Conservation (phyloP, 2,113 vertebrate genomes). For the Rhabdomys dilectus region DNA sequence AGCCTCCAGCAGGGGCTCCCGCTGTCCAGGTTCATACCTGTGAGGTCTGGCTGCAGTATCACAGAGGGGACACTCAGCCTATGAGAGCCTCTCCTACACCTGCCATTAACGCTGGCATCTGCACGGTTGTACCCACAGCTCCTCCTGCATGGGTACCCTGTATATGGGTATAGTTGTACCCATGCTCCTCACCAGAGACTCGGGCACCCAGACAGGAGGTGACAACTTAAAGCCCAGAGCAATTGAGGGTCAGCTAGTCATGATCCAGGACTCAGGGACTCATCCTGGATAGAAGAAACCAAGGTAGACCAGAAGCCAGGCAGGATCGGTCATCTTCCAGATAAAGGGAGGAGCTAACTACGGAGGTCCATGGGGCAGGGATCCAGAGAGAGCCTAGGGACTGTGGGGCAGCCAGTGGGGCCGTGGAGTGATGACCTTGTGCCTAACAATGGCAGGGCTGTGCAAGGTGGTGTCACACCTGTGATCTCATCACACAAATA, state of each 20-base stretch:
- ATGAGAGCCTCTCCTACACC: background rate
- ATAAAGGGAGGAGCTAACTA: background rate
- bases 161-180: rapidly evolving
- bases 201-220: background rate
- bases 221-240: no score
- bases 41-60: background rate
- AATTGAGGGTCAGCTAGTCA: no score
- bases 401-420: background rate
- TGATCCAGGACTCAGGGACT: background rate
- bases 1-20: no score
- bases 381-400: background rate
- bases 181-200: background rate
- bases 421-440: background rate
- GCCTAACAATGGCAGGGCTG: no score
- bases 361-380: no score
- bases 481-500: background rate
- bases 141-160: background rate
- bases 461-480: background rate
- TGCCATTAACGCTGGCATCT: background rate
- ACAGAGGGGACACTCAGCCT: no score
- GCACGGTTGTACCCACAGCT: background rate
- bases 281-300: background rate
- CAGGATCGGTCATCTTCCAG: no score
- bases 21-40: rapidly evolving
- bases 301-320: background rate